Conservation (phyloP, 2,888 invertebrate species). For the Megalurothrips usitatus region DNA sequence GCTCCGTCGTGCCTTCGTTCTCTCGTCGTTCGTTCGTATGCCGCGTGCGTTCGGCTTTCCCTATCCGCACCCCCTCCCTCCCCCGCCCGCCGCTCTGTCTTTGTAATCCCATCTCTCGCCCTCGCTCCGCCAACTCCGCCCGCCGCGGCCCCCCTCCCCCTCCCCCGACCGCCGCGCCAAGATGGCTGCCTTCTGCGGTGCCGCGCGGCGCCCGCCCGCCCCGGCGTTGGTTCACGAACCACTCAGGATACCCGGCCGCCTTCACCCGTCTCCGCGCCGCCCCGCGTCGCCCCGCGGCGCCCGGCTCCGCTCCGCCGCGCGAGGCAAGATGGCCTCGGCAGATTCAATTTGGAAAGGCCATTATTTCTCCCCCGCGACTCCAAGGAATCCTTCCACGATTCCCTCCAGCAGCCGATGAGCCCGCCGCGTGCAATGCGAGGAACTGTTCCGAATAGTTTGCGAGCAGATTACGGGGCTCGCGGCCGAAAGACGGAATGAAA, state of each 20-base stretch:
- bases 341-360: too few relatives aligned
- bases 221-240: too few relatives aligned
- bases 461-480: too few relatives aligned
- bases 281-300: background rate
- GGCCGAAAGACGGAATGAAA: too few relatives aligned
- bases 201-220: too few relatives aligned
- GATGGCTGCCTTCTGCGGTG: constrained; percentile 4
- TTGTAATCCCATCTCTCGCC: constrained; percentile 18
- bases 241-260: too few relatives aligned
- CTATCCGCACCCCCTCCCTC: background rate
- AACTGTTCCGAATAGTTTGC: too few relatives aligned
- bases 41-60: constrained; percentile 3
- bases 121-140: background rate
- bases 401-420: too few relatives aligned
- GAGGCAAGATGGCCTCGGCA: background rate
- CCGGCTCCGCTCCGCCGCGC: background rate
- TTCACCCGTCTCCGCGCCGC: background rate
- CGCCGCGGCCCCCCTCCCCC: background rate
- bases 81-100: background rate
- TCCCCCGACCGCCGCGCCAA: constrained; percentile 9
- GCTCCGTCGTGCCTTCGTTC: too few relatives aligned
- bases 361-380: too few relatives aligned
- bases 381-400: too few relatives aligned
- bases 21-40: background rate
- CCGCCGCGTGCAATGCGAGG: too few relatives aligned